These are phyloP conservation scores for Drosophila micromelanica DNA, from an alignment of 1,140 invertebrate genomes.

Conservation along the genomic window DNA sequence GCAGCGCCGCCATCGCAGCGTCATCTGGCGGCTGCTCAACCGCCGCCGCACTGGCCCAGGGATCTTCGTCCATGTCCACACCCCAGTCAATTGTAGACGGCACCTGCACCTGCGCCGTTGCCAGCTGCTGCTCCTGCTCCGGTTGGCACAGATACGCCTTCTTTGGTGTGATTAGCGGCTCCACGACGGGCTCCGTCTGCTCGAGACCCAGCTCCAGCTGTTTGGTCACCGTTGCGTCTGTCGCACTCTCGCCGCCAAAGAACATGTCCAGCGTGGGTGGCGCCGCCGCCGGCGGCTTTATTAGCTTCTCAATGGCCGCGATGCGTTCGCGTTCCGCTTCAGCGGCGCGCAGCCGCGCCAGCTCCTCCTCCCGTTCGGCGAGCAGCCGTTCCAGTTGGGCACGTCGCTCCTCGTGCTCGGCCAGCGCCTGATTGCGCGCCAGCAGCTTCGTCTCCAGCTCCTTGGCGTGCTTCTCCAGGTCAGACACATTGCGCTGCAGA, in stretches of 20 bases:
- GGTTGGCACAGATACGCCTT: constrained; percentile 85
- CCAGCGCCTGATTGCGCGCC: constrained; percentile 33
- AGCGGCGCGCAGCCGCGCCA: constrained; percentile 25
- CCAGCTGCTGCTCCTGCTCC: constrained; percentile 18
- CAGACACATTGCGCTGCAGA: constrained; percentile 77
- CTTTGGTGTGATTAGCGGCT: constrained; percentile 85
- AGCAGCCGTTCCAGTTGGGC: constrained; percentile 28
- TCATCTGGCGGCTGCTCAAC: constrained; percentile 6
- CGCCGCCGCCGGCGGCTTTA: constrained; percentile 14
- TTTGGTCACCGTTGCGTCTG: constrained; percentile 9
- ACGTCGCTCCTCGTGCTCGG: constrained; percentile 44
- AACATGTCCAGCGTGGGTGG: constrained; percentile 74
- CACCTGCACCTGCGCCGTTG: background rate
- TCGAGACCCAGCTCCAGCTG: constrained; percentile 42
- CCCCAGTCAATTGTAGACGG: constrained; percentile 85
- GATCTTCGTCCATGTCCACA: constrained; percentile 83
- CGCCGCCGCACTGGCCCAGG: constrained; percentile 49
- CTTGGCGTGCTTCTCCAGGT: constrained; percentile 81
- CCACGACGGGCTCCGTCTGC: constrained; percentile 75
- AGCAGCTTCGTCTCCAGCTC: constrained; percentile 56
- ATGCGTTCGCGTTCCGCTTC: constrained; percentile 55
- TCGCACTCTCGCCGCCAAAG: constrained; percentile 54
- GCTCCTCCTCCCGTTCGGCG: constrained; percentile 42
- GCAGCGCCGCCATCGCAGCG: constrained; percentile 70
- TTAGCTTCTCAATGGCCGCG: constrained; percentile 50